phyloP scores from a whole-genome alignment of 2,113 vertebrate species.

The Promerops cafer region DNA sequence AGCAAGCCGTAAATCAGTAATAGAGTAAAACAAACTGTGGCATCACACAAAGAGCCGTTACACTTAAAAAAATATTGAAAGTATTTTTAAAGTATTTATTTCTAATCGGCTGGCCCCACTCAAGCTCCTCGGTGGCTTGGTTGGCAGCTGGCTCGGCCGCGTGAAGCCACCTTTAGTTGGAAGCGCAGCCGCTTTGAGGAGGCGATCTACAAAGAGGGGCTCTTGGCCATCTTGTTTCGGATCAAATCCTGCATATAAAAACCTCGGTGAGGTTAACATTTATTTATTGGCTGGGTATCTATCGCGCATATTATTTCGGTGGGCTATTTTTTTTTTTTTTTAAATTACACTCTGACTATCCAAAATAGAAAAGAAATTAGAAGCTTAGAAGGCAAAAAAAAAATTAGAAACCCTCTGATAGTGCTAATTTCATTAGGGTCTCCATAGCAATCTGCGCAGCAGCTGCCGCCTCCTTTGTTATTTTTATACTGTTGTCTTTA shows the following conservation, averaged over 20 bases:
- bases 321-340: background rate
- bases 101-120: constrained; percentile 71
- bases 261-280: constrained; percentile 22
- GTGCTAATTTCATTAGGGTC: constrained; percentile 46
- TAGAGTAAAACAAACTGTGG: constrained; percentile 77
- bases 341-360: constrained; percentile 13
- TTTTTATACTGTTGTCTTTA: constrained; percentile 65
- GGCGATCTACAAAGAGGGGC: constrained; percentile 47
- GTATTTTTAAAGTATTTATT: constrained; percentile 73
- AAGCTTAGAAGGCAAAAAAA: constrained; percentile 31
- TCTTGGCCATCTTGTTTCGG: constrained; percentile 64
- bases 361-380: constrained; percentile 29
- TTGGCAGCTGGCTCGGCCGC: constrained; percentile 54
- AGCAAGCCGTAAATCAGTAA: constrained; percentile 81
- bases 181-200: constrained; percentile 57
- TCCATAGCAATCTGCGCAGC: constrained; percentile 44
- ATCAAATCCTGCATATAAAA: constrained; percentile 30
- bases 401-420: constrained; percentile 23
- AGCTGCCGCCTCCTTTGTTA: constrained; percentile 58
- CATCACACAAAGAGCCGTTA: constrained; percentile 62
- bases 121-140: constrained; percentile 69
- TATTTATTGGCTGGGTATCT: constrained; percentile 60
- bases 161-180: constrained; percentile 68
- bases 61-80: constrained; percentile 33
- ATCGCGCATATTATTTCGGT: constrained; percentile 8